A percentile compares a stretch with the other conserved stretches of the same genome.
Evolutionary conservation across 2,113 vertebrate species (phyloP).

Genomic region (Plectropomus leopardus): DNA sequence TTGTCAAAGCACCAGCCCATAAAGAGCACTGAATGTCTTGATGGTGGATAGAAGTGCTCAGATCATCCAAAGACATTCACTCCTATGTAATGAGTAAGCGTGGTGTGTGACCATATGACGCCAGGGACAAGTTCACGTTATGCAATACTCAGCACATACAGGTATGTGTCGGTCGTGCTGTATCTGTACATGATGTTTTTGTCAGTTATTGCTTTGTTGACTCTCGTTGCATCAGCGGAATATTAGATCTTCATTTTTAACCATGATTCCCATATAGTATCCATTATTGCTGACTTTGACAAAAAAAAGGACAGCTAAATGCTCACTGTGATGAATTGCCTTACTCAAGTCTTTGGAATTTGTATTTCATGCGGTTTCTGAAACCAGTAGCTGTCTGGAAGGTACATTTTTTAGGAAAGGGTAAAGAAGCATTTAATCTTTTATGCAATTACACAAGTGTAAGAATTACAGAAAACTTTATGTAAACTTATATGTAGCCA

Average conservation of each 20-base stretch:
- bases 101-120: background rate
- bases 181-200: background rate
- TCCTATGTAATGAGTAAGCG: background rate
- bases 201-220: background rate
- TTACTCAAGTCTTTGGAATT: background rate
- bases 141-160: background rate
- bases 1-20: slow-evolving; percentile 34
- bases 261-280: background rate
- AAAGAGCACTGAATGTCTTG: slow-evolving; percentile 40
- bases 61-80: slow-evolving; percentile 17
- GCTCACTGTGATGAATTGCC: too few relatives aligned
- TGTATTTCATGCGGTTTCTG: background rate
- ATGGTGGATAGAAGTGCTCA: slow-evolving; percentile 16
- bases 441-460: background rate
- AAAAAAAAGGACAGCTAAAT: background rate
- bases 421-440: background rate
- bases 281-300: too few relatives aligned
- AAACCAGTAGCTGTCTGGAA: background rate
- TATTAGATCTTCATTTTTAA: background rate
- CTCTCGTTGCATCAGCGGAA: background rate
- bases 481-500: background rate
- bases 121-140: background rate
- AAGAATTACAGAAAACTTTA: background rate
- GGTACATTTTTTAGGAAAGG: background rate
- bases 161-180: background rate